Percentiles rank a stretch among this genome's conserved stretches.
Evolutionary conservation across 2,797 vertebrate species (phyloP).

Genomic region (Sebastes diaconus): DNA sequence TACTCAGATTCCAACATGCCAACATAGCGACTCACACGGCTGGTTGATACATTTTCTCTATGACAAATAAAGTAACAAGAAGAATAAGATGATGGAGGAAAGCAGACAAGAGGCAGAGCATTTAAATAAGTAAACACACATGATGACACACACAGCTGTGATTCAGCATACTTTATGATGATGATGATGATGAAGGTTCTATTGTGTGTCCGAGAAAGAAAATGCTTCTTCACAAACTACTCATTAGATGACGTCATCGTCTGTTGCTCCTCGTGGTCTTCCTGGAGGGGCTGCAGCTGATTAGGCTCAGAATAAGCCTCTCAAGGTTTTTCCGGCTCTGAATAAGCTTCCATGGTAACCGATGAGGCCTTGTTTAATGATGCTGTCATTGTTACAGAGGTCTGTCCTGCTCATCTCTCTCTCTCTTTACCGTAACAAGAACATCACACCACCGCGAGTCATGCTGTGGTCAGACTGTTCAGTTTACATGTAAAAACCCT

Average conservation of each 20-base stretch:
- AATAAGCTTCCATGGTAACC: slow-evolving; percentile 57
- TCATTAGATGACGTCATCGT: slow-evolving; percentile 57
- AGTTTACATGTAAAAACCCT: neutral
- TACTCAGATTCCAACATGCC: neutral
- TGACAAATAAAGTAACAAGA: neutral
- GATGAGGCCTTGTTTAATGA: slow-evolving; percentile 47
- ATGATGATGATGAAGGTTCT: neutral
- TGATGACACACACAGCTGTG: slow-evolving; percentile 8
- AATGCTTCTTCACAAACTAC: slow-evolving; percentile 24
- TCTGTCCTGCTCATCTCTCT: slow-evolving; percentile 14
- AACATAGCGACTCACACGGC: neutral
- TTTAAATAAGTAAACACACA: neutral
- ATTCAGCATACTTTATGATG: slow-evolving; percentile 21
- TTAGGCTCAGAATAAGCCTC: slow-evolving; percentile 63
- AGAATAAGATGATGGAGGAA: neutral
- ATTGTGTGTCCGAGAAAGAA: slow-evolving; percentile 9
- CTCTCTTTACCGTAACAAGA: slow-evolving; percentile 43
- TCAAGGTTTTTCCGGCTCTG: slow-evolving; percentile 43
- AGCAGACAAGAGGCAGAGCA: neutral
- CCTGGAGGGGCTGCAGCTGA: slow-evolving; percentile 47
- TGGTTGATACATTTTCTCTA: neutral
- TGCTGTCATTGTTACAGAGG: slow-evolving; percentile 20
- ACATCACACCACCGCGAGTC: slow-evolving; percentile 35
- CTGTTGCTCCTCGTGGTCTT: slow-evolving; percentile 41
- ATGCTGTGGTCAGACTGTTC: slow-evolving; percentile 18